These are phyloP conservation scores for Chrysomallon squamiferum DNA, from an alignment of 1,140 invertebrate genomes.

Conservation along the genomic window DNA sequence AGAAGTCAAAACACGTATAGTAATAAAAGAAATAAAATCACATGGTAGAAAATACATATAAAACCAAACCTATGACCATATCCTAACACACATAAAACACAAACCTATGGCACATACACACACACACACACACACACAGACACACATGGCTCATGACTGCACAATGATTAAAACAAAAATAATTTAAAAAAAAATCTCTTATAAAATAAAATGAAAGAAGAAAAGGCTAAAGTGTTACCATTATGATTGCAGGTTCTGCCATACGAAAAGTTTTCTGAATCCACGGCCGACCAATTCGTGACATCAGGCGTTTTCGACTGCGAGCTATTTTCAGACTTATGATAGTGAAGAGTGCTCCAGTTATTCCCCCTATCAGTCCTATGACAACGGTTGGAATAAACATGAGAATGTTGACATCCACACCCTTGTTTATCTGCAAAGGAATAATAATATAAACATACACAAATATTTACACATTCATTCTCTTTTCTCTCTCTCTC, in stretches of 20 bases:
- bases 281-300: slow-evolving; percentile 36
- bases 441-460: neutral
- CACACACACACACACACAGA: no score
- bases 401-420: slow-evolving; percentile 59
- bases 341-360: slow-evolving; percentile 58
- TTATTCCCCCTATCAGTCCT: slow-evolving; percentile 51
- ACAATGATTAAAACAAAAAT: no score
- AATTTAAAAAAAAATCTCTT: no score
- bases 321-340: slow-evolving; percentile 56
- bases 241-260: slow-evolving; percentile 57
- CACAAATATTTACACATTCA: neutral
- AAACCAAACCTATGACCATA: no score
- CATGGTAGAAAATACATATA: no score
- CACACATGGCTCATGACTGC: no score
- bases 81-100: no score
- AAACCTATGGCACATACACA: no score
- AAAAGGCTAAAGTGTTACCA: slow-evolving; percentile 34
- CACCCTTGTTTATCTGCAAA: slow-evolving; percentile 51
- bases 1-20: no score
- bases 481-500: neutral
- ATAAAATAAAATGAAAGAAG: slow-evolving; percentile 1
- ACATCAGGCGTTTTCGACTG: slow-evolving; percentile 39
- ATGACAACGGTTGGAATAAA: slow-evolving; percentile 58
- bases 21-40: no score
- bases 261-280: slow-evolving; percentile 49